Conservation (phyloP, 2,888 invertebrate species). For the Lithophane semibrunnea region DNA sequence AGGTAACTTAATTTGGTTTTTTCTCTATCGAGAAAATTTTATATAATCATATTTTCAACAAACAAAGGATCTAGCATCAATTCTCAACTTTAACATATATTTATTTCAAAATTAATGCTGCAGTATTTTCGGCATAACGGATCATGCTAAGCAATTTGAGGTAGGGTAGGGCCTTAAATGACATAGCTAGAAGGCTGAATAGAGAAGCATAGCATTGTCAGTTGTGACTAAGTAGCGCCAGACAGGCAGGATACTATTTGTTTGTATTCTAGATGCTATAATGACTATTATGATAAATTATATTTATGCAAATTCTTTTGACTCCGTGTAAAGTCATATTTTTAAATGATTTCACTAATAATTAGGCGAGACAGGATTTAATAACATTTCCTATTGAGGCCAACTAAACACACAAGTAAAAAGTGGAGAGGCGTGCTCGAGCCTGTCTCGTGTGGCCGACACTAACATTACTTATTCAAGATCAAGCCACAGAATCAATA, state of each 20-base stretch:
- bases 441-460: conserved; percentile 13
- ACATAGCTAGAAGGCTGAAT: background rate
- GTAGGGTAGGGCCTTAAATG: no score
- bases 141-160: no score
- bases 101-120: no score
- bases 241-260: background rate
- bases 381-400: background rate
- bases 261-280: background rate
- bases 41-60: no score
- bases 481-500: no score
- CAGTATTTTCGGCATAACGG: no score
- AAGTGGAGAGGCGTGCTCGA: background rate
- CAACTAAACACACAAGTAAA: background rate
- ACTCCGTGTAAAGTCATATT: background rate
- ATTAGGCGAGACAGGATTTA: background rate
- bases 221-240: background rate
- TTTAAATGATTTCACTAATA: background rate
- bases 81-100: no score
- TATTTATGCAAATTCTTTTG: conserved; percentile 6
- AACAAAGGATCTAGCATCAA: no score
- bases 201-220: background rate
- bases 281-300: background rate
- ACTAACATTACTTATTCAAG: conserved; percentile 21
- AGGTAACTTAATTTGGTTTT: no score
- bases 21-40: no score